Evolutionary conservation across 1,140 invertebrate genomes (phyloP).

Genomic region (Diachasma alloeum): DNA sequence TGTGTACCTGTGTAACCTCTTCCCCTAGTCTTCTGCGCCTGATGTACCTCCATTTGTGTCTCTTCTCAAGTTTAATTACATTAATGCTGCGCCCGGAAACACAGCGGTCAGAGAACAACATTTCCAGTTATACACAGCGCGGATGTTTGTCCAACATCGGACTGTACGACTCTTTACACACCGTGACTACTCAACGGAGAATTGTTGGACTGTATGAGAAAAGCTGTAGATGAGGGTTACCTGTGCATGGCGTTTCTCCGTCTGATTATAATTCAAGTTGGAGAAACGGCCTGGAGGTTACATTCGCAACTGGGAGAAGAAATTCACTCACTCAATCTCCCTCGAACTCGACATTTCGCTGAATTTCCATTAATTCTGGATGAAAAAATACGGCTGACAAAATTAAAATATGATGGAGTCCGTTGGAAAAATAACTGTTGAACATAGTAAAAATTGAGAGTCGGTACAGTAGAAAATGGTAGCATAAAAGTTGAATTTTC

Average conservation of each 20-base stretch:
- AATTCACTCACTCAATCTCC: no score
- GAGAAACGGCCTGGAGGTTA: not conserved
- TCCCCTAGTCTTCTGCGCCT: not conserved
- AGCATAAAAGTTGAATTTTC: no score
- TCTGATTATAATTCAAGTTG: constrained; percentile 35
- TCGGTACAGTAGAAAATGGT: no score
- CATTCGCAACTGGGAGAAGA: no score
- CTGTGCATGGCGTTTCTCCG: constrained; percentile 29
- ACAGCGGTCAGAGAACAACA: constrained; percentile 30
- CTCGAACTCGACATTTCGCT: no score
- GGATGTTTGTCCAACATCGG: constrained; percentile 20
- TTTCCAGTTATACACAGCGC: constrained; percentile 30
- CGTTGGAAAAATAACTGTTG: no score
- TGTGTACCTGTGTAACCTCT: not conserved
- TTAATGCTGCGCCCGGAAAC: constrained; percentile 30
- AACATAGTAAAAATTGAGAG: no score
- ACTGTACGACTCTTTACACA: constrained; percentile 14
- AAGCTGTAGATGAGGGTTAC: not conserved
- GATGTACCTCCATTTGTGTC: constrained; percentile 5
- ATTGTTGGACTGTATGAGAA: not conserved
- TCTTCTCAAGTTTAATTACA: constrained; percentile 37
- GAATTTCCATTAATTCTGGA: no score
- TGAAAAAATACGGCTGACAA: no score
- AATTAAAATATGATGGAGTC: no score
- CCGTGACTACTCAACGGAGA: not conserved